These are phyloP conservation scores for Euspilapteryx auroguttella DNA, from an alignment of 2,888 invertebrate genomes.

Conservation along the genomic window DNA sequence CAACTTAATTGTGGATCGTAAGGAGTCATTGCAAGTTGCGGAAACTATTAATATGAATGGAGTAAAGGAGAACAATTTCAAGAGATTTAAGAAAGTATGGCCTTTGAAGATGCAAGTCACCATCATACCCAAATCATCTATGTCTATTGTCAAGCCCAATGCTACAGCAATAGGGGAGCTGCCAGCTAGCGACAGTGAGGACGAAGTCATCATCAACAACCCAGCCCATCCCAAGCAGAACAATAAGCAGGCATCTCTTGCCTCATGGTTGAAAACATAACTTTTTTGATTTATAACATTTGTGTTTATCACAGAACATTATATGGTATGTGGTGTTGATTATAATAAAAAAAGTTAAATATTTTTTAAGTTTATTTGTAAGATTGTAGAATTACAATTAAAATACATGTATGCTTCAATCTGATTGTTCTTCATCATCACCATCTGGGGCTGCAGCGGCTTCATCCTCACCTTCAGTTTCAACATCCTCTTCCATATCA, in stretches of 20 bases:
- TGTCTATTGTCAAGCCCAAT: constrained; percentile 11
- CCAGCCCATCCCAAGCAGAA: too few relatives aligned
- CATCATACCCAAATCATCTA: constrained; percentile 19
- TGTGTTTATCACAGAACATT: too few relatives aligned
- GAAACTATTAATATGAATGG: too few relatives aligned
- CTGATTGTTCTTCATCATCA: constrained; percentile 9
- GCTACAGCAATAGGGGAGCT: constrained; percentile 1
- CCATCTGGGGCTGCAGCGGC: constrained; percentile 8
- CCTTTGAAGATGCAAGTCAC: constrained; percentile 34
- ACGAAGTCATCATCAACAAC: not conserved
- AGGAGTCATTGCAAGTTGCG: constrained; percentile 21
- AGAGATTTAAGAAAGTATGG: constrained; percentile 51
- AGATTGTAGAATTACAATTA: too few relatives aligned
- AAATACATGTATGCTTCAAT: too few relatives aligned
- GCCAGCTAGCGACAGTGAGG: not conserved
- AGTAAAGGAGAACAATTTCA: constrained; percentile 40
- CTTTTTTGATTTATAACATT: too few relatives aligned
- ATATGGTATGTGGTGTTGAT: too few relatives aligned
- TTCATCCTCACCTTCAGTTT: constrained; percentile 8
- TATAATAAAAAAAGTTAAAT: too few relatives aligned
- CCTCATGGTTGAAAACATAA: too few relatives aligned
- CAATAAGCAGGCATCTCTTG: too few relatives aligned
- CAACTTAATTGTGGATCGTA: constrained; percentile 32
- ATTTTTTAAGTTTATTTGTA: too few relatives aligned
- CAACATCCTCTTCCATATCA: constrained; percentile 10